Base-by-base conservation (phyloP, 1,140 invertebrate species). In the Armadillidium nasatum region DNA sequence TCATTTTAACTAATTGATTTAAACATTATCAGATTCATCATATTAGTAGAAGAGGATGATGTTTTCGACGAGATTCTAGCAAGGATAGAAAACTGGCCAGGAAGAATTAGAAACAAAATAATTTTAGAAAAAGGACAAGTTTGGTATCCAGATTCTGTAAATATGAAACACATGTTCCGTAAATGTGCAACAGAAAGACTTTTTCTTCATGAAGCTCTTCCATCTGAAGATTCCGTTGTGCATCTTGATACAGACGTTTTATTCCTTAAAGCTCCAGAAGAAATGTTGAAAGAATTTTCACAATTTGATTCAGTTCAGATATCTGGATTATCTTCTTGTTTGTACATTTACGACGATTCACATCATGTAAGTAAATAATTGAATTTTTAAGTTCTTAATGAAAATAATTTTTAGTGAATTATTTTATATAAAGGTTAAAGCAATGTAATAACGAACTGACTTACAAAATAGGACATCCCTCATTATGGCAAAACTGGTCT, bases 181-280 rank as follows among this genome's bases (percentile, higher is more conserved):
- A 72, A 71, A n/a, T 80, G 79, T 54, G 73, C 79, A 19, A 80
- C 79, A 45, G 79, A 80, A 68, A 72, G 79, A 44, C 76, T 80
- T 74, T 80, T 80, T 73, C 66, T 80, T 4, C 79, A 76, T 13
- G 73, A 77, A 22, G 77, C 77, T 76, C 73, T 80, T 50, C 76
- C 79, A n/a, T 11, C 75, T 44, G n/a, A n/a, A n/a, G 79, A 80
- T 45, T 76, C 79, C 19, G 71, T 71, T 19, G 77, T 80, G 22
- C 77, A 80, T 44, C 70, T 80, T 44, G 79, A 80, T 67, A 78
- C 79, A 11, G 79, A 80, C 74, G n/a, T 78, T 19, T 44, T 80
- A 19, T 80, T 80, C 66, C 21, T 78, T 44, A 44, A 74, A n/a
- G 76, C 79, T 11, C 79, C 79, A 9, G 79, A 80, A n/a, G 76